Conservation (phyloP, 1,140 invertebrate genomes). For the Battus philenor region DNA sequence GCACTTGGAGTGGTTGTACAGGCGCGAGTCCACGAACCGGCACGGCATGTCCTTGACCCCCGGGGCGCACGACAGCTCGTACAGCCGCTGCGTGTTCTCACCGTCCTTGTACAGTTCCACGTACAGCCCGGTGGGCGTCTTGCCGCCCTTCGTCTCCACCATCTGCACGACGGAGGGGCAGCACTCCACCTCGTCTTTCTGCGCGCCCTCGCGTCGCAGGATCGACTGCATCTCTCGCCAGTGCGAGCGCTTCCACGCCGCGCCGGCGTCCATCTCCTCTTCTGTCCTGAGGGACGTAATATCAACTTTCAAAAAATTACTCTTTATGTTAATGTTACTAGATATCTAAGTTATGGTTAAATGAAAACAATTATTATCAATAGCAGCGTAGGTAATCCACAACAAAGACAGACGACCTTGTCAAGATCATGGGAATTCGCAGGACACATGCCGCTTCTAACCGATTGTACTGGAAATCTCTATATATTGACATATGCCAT, state of each 20-base stretch:
- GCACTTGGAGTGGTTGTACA: slow-evolving; percentile 84
- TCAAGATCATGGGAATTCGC: no score
- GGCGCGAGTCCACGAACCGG: slow-evolving; percentile 82
- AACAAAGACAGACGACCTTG: no score
- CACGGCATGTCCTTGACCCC: slow-evolving; percentile 85
- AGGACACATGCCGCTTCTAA: no score
- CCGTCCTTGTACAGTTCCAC: slow-evolving; percentile 86
- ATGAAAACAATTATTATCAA: no score
- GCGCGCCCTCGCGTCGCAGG: slow-evolving; percentile 77
- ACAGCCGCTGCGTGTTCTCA: slow-evolving; percentile 81
- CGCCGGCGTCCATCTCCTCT: slow-evolving; percentile 55
- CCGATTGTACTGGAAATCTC: no score
- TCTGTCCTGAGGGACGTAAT: slow-evolving; percentile 52
- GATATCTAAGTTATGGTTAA: no score
- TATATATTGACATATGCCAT: no score
- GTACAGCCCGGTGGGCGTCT: slow-evolving; percentile 82
- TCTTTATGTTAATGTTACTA: no score
- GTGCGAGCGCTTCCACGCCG: slow-evolving; percentile 60
- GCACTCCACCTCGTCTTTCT: slow-evolving; percentile 82
- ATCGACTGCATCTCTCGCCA: slow-evolving; percentile 80
- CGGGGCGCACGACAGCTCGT: slow-evolving; percentile 86
- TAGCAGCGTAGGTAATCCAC: no score
- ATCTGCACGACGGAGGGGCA: slow-evolving; percentile 87
- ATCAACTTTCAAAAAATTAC: no score
- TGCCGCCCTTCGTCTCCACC: slow-evolving; percentile 85